These are phyloP conservation scores for Buteo buteo DNA, from an alignment of 2,113 vertebrate species.

Conservation along the genomic window DNA sequence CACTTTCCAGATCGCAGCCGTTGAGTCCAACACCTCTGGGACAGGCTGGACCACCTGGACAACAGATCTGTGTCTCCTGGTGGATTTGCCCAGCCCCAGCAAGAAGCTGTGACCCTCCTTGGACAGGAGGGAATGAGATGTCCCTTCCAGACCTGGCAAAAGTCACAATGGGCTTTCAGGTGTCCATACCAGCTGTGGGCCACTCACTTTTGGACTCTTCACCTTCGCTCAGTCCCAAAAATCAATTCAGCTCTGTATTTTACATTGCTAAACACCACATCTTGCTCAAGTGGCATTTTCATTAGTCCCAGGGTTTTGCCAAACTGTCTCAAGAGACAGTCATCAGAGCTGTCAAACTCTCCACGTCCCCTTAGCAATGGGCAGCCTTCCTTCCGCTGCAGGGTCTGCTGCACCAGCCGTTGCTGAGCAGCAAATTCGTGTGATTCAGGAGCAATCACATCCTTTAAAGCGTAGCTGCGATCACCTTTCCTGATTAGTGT, in stretches of 20 bases:
- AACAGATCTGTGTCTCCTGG: not conserved
- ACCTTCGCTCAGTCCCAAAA: not conserved
- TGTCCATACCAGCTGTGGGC: not conserved
- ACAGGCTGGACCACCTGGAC: not conserved
- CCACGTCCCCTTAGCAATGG: not conserved
- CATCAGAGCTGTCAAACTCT: not conserved
- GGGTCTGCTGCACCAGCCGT: not conserved
- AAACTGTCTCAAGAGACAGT: rapidly evolving
- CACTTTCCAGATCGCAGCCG: not conserved
- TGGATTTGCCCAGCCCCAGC: not conserved
- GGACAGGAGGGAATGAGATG: not conserved
- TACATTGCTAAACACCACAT: no score
- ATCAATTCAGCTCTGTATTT: not conserved
- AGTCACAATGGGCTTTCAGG: not conserved
- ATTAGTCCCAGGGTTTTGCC: not conserved
- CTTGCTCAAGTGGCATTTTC: not conserved
- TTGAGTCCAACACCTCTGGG: not conserved
- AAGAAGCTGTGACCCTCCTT: not conserved
- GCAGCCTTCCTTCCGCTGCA: not conserved
- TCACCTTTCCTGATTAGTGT: not conserved
- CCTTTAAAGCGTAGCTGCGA: not conserved
- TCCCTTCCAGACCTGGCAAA: not conserved
- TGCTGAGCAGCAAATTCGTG: not conserved
- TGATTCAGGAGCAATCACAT: not conserved
- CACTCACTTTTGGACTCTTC: not conserved